These are phyloP conservation scores for Shargacucullia verbasci DNA, from an alignment of 2,888 invertebrate genomes.

Conservation along the genomic window DNA sequence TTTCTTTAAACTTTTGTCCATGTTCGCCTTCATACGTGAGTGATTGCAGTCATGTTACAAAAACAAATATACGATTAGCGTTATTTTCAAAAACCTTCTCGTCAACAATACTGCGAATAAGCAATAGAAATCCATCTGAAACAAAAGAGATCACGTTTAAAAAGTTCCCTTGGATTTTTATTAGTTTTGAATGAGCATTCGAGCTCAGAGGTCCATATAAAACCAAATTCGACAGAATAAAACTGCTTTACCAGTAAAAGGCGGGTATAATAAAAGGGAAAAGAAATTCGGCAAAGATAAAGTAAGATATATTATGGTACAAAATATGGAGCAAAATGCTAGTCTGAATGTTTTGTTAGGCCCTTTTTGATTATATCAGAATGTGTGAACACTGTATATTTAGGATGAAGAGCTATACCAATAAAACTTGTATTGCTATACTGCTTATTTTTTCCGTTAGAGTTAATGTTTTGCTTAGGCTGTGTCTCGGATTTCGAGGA, in stretches of 20 bases:
- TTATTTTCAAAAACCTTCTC: constrained; percentile 40
- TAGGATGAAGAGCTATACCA: constrained; percentile 7
- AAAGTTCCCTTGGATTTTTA: constrained; percentile 41
- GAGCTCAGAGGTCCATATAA: constrained; percentile 60
- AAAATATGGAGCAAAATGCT: constrained; percentile 24
- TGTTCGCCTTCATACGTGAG: constrained; percentile 65
- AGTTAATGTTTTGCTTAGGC: constrained; percentile 11
- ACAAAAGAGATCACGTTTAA: constrained; percentile 53
- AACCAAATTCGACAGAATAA: constrained; percentile 69
- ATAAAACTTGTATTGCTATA: constrained; percentile 16
- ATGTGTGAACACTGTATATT: constrained; percentile 15
- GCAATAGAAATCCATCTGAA: constrained; percentile 63
- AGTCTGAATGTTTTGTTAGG: constrained; percentile 24
- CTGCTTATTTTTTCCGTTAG: constrained; percentile 5
- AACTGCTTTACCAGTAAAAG: constrained; percentile 72
- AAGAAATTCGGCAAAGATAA: constrained; percentile 65
- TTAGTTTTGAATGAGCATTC: constrained; percentile 54
- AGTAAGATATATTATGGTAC: constrained; percentile 55
- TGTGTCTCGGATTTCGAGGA: constrained; percentile 2
- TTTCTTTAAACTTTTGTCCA: constrained; percentile 83
- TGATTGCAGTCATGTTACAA: constrained; percentile 26
- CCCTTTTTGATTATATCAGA: constrained; percentile 24
- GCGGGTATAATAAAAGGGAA: constrained; percentile 67
- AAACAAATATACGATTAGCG: constrained; percentile 33
- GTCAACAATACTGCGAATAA: constrained; percentile 40